Evolutionary conservation across 2,888 invertebrate species (phyloP).

Genomic region (Hyalella azteca): DNA sequence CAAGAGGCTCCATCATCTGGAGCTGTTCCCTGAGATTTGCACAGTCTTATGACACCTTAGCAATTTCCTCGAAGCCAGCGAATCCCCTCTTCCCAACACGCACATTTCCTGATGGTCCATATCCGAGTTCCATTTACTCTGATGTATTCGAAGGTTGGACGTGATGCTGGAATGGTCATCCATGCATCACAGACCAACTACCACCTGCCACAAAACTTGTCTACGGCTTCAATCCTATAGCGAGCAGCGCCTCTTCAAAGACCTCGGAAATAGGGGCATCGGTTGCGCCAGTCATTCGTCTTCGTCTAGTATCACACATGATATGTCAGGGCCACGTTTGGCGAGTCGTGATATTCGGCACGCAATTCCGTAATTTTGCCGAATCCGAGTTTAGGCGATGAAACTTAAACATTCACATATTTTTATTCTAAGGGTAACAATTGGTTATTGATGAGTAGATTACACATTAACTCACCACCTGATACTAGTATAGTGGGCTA

Average conservation of each 20-base stretch:
- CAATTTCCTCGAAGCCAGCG: background rate
- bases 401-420: too few species aligned
- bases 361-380: too few species aligned
- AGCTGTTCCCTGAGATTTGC: background rate
- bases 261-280: background rate
- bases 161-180: background rate
- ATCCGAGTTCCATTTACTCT: background rate
- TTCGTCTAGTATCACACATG: background rate
- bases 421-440: too few species aligned
- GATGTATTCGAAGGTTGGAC: background rate
- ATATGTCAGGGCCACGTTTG: too few species aligned
- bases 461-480: too few species aligned
- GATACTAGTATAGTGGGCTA: too few species aligned
- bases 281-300: background rate
- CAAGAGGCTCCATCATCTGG: background rate
- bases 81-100: background rate
- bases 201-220: constrained; percentile 15
- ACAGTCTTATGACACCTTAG: background rate
- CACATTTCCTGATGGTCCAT: background rate
- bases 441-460: too few species aligned
- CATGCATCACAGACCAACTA: background rate
- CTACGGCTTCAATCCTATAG: background rate
- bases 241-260: background rate
- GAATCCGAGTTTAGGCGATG: background rate
- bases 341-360: too few species aligned